A percentile compares a stretch with the other conserved stretches of the same genome.
phyloP scores from a whole-genome alignment of 2,113 vertebrate species.

The Physeter macrocephalus region DNA sequence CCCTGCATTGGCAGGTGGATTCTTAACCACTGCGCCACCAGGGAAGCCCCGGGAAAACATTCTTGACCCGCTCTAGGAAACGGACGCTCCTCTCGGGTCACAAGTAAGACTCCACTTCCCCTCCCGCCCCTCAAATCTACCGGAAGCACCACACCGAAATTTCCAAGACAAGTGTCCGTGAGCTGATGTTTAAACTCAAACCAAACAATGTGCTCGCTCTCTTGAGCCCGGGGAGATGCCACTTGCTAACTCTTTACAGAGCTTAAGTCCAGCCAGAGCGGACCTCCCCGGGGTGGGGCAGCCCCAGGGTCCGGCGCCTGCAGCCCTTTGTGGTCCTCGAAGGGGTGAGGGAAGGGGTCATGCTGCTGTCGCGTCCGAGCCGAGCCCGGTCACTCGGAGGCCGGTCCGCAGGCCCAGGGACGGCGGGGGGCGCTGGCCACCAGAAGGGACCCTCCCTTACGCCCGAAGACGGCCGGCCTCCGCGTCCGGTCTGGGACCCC shows the following conservation, averaged over 20 bases:
- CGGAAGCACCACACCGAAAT: not conserved
- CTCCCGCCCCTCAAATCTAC: not conserved
- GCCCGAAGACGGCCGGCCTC: not conserved
- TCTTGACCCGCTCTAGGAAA: not conserved
- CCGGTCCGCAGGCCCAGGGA: not conserved
- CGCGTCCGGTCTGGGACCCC: not conserved
- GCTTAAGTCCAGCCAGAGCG: not conserved
- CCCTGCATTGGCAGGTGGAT: too few species aligned
- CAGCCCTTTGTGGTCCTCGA: not conserved
- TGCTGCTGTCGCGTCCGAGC: too few species aligned
- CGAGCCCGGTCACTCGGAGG: not conserved
- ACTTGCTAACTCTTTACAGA: not conserved
- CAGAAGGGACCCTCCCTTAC: not conserved
- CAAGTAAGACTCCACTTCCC: not conserved
- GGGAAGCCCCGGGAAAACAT: not conserved
- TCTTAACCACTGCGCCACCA: too few species aligned
- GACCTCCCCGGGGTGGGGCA: too few species aligned
- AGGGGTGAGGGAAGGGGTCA: fast-evolving
- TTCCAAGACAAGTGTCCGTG: not conserved
- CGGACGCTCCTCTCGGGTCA: not conserved
- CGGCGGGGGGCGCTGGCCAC: not conserved
- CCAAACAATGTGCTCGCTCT: not conserved
- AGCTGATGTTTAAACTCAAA: not conserved
- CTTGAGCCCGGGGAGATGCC: not conserved
- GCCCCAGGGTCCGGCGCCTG: not conserved